Base-by-base conservation (phyloP, 2,113 vertebrate genomes). In the Podiceps cristatus region DNA sequence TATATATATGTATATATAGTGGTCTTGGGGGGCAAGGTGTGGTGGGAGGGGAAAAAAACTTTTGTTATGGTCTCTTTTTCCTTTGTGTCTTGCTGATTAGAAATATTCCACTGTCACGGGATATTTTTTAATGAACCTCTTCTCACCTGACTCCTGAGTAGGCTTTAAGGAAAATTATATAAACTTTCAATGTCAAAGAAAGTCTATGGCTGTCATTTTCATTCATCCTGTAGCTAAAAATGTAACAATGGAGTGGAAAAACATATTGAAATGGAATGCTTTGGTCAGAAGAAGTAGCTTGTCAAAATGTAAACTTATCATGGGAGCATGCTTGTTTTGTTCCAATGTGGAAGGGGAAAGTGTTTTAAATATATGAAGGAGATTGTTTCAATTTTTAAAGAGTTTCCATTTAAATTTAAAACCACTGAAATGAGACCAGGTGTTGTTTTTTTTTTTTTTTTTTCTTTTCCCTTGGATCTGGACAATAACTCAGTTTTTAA, bases 21-120 rank as follows among this genome's bases (percentile, higher is more conserved):
- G 0, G 3, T 25, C 16, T 37, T 2, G 2, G 4, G 1, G 7
- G 1, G 4, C 37, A 1, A 71, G 5, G 6, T 58, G 29, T 13
- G 78, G 3, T 49, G 2, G 24, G 33, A 62, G 7, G 3, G 7
- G 18, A 49, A 92, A 92, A 78, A 55, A 4, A 0, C 2, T 53
- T 86, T 52, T 62, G 4, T 50, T 81, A 47, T 29, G 9, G 9
- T 9, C 9, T 42, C 4, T 1, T 42, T 91, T 86, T 74, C 18
- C 31, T 10, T 93, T 83, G 49, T 92, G 17, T 25, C 42, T 63
- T 33, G 3, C 19, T 72, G 33, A 84, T 44, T 12, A 76, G 29
- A 94, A 89, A 75, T 66, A 83, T 68, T 77, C 22, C 10, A 50
- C 15, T 5, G 8, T 44, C 27, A 55, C 55, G 37, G 37, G 93